Percentiles rank a stretch among this genome's conserved stretches.
Evolutionary conservation across 2,797 vertebrate species (phyloP).

Genomic region (Calcarius lapponicus): DNA sequence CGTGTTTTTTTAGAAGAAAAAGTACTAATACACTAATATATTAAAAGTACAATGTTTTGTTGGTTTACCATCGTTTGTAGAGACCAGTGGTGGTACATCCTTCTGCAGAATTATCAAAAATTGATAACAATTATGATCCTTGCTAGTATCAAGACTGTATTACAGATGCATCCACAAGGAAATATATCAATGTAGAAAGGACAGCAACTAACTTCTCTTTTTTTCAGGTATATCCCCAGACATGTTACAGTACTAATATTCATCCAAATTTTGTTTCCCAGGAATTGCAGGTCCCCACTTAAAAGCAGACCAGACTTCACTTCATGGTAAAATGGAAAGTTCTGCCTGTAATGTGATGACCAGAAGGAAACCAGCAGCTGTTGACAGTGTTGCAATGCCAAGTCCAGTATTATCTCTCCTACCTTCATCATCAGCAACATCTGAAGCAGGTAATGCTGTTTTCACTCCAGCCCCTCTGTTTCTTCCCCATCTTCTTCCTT

Average conservation of each 20-base stretch:
- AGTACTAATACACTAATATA: not conserved
- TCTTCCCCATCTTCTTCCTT: not conserved
- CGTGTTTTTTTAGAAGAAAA: not conserved
- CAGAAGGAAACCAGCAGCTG: constrained; percentile 78
- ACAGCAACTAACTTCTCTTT: not conserved
- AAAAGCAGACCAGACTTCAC: constrained; percentile 78
- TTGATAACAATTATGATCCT: not conserved
- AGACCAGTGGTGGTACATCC: not conserved
- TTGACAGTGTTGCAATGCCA: constrained; percentile 72
- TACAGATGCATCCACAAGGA: not conserved
- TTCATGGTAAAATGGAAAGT: constrained; percentile 77
- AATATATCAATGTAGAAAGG: rapidly evolving
- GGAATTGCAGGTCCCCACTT: constrained; percentile 78
- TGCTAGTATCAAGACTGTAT: not conserved
- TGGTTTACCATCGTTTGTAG: not conserved
- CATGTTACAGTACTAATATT: not conserved
- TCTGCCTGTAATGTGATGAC: constrained; percentile 73
- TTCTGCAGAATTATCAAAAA: not conserved
- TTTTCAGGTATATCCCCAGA: not conserved
- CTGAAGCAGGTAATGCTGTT: constrained; percentile 75
- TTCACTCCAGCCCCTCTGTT: not conserved
- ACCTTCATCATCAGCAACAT: constrained; percentile 73
- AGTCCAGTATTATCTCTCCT: constrained; percentile 77
- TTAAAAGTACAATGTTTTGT: not conserved
- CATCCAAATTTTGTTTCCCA: constrained; percentile 20